Evolutionary conservation across 2,113 vertebrate genomes (phyloP).

Genomic region (Scomber scombrus): DNA sequence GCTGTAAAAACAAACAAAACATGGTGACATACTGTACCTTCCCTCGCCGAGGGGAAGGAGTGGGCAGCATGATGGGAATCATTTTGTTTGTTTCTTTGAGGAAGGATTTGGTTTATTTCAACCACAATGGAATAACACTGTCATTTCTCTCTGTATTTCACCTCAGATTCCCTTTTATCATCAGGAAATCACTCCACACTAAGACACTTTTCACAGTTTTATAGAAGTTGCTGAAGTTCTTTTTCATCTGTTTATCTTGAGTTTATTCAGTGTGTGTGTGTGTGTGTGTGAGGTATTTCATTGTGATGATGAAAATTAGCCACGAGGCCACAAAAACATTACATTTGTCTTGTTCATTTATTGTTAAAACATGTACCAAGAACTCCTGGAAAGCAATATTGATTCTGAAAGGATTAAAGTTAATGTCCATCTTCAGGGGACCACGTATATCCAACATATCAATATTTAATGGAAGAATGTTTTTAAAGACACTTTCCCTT

Average conservation of each 20-base stretch:
- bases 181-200: not conserved
- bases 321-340: too few relatives aligned
- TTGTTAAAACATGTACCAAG: too few relatives aligned
- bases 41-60: not conserved
- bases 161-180: not conserved
- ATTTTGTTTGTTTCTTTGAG: not conserved
- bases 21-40: not conserved
- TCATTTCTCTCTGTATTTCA: not conserved
- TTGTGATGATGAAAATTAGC: too few relatives aligned
- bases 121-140: not conserved
- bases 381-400: too few relatives aligned
- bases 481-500: too few relatives aligned
- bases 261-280: too few relatives aligned
- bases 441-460: too few relatives aligned
- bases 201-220: not conserved
- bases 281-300: not conserved
- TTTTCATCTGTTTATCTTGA: not conserved
- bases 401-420: too few relatives aligned
- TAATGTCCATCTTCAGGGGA: too few relatives aligned
- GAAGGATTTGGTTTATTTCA: not conserved
- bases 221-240: not conserved
- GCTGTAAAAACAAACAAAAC: slow-evolving; percentile 45
- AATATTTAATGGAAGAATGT: too few relatives aligned
- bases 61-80: not conserved
- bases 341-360: too few relatives aligned